Conservation (phyloP, 2,113 vertebrate genomes). For the Rhagologus leucostigma region DNA sequence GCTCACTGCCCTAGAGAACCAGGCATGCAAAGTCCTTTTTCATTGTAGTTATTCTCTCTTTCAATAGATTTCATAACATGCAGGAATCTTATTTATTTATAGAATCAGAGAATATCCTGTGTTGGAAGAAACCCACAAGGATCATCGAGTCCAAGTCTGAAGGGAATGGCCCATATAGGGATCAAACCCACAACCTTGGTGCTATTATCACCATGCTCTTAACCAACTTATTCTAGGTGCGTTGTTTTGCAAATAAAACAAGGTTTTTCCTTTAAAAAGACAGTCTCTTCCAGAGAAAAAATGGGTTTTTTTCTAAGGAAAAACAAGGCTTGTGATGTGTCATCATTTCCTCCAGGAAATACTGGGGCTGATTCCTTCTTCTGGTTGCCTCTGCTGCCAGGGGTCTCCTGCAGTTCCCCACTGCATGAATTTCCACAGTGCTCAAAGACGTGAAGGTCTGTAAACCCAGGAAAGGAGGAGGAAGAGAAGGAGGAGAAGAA, state of each 20-base stretch:
- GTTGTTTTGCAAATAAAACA: background rate
- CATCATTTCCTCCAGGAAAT: background rate
- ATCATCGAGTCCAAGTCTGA: background rate
- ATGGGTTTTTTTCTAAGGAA: background rate
- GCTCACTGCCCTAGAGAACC: background rate
- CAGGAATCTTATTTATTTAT: background rate
- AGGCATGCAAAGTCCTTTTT: background rate
- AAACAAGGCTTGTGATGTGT: background rate
- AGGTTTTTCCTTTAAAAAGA: background rate
- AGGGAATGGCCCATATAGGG: background rate
- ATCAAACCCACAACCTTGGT: background rate
- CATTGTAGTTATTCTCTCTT: background rate
- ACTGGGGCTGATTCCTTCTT: background rate
- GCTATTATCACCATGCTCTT: background rate
- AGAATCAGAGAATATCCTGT: background rate
- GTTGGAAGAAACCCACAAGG: background rate
- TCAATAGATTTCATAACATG: background rate
- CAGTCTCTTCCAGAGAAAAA: background rate
- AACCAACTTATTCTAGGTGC: background rate
- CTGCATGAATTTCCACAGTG: background rate
- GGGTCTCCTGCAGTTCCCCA: background rate
- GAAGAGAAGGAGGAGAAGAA: background rate
- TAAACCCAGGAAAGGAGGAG: background rate
- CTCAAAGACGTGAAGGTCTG: background rate
- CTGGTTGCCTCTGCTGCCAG: background rate